phyloP scores from a whole-genome alignment of 2,888 invertebrate genomes.

The Bursaphelenchus okinawaensis region DNA sequence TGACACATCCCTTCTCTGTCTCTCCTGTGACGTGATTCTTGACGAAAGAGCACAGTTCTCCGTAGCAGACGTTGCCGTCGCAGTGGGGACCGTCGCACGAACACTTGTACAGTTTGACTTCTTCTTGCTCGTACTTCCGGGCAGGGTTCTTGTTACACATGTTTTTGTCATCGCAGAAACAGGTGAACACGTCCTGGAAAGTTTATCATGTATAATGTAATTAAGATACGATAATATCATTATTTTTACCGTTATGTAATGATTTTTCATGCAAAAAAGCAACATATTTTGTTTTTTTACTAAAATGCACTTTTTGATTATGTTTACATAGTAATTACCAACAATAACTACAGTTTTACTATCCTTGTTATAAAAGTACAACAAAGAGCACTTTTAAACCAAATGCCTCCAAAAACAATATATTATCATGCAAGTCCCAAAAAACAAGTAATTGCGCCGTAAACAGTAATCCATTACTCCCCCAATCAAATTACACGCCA shows the following conservation, averaged over 20 bases:
- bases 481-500: too few species aligned
- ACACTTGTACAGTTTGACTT: constrained; percentile 39
- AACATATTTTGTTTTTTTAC: too few species aligned
- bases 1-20: constrained; percentile 52
- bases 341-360: too few species aligned
- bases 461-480: too few species aligned
- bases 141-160: constrained; percentile 42
- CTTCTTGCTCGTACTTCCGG: constrained; percentile 36
- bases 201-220: constrained; percentile 12
- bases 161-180: constrained; percentile 50
- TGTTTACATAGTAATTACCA: too few species aligned
- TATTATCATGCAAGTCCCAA: too few species aligned
- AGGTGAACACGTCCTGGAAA: constrained; percentile 50
- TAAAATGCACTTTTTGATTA: too few species aligned
- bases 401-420: too few species aligned
- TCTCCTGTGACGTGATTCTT: constrained; percentile 43
- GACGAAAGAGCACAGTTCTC: constrained; percentile 53
- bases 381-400: too few species aligned
- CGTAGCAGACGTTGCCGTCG: constrained; percentile 40
- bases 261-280: background rate
- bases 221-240: background rate
- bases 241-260: constrained; percentile 9
- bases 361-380: too few species aligned
- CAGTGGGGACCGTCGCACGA: constrained; percentile 51
- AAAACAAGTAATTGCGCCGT: too few species aligned